phyloP scores from a whole-genome alignment of 2,888 invertebrate species.

The Polia nebulosa region DNA sequence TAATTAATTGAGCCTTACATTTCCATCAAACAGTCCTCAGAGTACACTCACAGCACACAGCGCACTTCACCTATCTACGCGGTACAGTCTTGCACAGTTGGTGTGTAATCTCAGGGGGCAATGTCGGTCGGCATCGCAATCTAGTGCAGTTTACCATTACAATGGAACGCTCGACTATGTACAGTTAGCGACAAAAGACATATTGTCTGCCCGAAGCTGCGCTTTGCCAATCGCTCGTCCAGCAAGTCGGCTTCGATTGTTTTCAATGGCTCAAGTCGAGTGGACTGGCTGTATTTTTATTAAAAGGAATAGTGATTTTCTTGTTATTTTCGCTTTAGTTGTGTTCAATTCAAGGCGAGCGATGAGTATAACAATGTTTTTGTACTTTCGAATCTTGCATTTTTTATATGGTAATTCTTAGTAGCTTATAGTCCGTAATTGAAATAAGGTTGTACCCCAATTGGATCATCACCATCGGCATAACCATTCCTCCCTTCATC shows the following conservation, averaged over 20 bases:
- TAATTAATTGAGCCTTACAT: background rate
- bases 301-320: slow-evolving; percentile 48
- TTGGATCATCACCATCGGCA: too few species aligned
- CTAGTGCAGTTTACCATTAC: slow-evolving; percentile 70
- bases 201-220: slow-evolving; percentile 64
- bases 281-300: slow-evolving; percentile 50
- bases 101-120: slow-evolving; percentile 68
- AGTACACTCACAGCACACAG: slow-evolving; percentile 17
- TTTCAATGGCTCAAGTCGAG: slow-evolving; percentile 61
- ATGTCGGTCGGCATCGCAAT: slow-evolving; percentile 66
- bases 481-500: too few species aligned
- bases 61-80: slow-evolving; percentile 48
- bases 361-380: background rate
- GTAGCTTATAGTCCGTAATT: too few species aligned
- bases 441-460: too few species aligned
- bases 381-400: background rate
- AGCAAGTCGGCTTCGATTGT: slow-evolving; percentile 63
- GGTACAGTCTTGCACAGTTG: slow-evolving; percentile 60
- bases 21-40: slow-evolving; percentile 22
- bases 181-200: slow-evolving; percentile 69
- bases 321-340: slow-evolving; percentile 31
- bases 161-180: slow-evolving; percentile 65
- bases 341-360: background rate
- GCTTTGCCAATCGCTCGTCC: slow-evolving; percentile 60
- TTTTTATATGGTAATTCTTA: too few species aligned